Base-by-base conservation (phyloP, 2,888 invertebrate genomes). In the Rapana venosa region DNA sequence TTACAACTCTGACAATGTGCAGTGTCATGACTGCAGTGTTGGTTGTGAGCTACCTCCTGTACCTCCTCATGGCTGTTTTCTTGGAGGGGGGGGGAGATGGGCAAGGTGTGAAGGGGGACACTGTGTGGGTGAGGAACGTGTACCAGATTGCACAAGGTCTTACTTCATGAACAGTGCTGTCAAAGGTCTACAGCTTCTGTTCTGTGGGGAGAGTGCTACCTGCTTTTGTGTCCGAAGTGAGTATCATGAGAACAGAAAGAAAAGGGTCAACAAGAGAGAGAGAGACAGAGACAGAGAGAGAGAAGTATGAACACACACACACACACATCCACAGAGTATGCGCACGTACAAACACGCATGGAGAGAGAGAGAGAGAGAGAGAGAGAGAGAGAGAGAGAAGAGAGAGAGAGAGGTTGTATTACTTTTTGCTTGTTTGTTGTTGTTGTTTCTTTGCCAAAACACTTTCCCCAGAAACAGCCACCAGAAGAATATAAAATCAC, bases 1-100 rank as follows among this genome's bases (percentile, higher is more conserved):
- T 58, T 58, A 84, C 84, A 84, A 84, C 84, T 58, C 84, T 84
- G n/a, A 58, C 58, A 58, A 58, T 84, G 84, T 58, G 58, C n/a
- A n/a, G n/a, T 47, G 32, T 84, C 30, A 0, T 84, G 58, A 58
- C 84, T 22, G 84, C 17, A 15, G 30, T 30, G 58, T 84, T 58
- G 17, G 26, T 84, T 58, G 13, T 84, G 36, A 84, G 84, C 58
- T 84, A 84, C 30, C 84, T 84, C 15, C 84, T 58, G 4, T 84
- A 84, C n/a, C 47, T 84, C 36, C 1, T 32, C 58, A 84, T 84
- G 84, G n/a, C 58, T 47, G 58, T 56, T 4, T 0, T 84, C n/a
- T n/a, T n/a, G n/a, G n/a, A n/a, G n/a, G n/a, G n/a, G n/a, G n/a
- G n/a, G n/a, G n/a, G n/a, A n/a, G n/a, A n/a, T n/a, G n/a, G n/a